Percentiles rank a stretch among this genome's conserved stretches.
These are phyloP conservation scores for Micromesistius poutassou DNA, from an alignment of 2,797 vertebrate genomes.

Conservation along the genomic window DNA sequence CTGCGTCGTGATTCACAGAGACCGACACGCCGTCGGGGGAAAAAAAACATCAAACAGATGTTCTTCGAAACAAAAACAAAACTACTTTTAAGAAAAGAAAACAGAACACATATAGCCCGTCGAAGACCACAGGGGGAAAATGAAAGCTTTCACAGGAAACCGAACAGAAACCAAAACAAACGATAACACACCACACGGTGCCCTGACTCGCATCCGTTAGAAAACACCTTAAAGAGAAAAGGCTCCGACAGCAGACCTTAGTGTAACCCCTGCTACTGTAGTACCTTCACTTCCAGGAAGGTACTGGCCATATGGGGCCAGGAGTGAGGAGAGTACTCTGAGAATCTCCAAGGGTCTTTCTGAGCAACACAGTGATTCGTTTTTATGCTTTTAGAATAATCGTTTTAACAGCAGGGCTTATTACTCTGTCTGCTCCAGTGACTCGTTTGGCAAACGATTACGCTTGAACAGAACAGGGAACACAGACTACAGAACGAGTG, in stretches of 20 bases:
- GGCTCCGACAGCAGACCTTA: not conserved
- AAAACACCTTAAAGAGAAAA: not conserved
- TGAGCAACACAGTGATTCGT: slow-evolving; percentile 18
- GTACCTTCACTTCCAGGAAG: slow-evolving; percentile 12
- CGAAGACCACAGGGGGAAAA: not conserved
- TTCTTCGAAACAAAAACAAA: not conserved
- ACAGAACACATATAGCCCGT: slow-evolving; percentile 18
- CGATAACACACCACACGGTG: slow-evolving; percentile 13
- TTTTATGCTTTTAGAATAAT: not conserved
- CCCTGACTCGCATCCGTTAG: slow-evolving; percentile 14
- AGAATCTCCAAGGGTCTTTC: slow-evolving; percentile 13
- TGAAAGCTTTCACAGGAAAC: slow-evolving; percentile 4
- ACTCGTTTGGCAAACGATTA: not conserved
- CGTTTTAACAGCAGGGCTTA: slow-evolving; percentile 1
- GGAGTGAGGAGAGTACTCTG: slow-evolving; percentile 12
- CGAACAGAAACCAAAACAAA: slow-evolving; percentile 16
- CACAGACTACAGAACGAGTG: not conserved
- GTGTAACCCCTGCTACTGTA: not conserved
- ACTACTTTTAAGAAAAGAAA: slow-evolving; percentile 9
- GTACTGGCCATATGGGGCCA: slow-evolving; percentile 1
- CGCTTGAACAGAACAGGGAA: not conserved
- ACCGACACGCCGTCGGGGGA: not conserved
- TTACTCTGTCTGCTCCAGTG: slow-evolving; percentile 4
- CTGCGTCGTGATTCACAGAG: not conserved
- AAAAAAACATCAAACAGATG: not conserved